Conservation (phyloP, 2,888 invertebrate genomes). For the Apoda limacodes region DNA sequence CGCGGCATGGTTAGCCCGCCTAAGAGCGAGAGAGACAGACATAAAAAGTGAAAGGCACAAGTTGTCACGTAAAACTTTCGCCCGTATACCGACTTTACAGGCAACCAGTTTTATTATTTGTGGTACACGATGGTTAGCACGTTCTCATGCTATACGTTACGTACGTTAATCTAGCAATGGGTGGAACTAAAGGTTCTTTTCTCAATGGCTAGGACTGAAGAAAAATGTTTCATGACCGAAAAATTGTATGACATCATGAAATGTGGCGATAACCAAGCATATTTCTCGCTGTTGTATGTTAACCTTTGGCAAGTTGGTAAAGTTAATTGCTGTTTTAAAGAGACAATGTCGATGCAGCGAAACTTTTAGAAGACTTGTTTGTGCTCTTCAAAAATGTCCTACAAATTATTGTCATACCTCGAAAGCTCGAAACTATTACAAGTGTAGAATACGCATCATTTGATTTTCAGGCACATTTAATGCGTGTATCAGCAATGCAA, state of each 20-base stretch:
- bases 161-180: conserved; percentile 10
- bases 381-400: conserved; percentile 8
- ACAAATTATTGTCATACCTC: conserved; percentile 10
- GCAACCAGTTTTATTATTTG: too few relatives aligned
- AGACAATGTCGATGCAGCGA: conserved; percentile 9
- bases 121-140: conserved; percentile 10
- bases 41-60: too few relatives aligned
- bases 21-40: too few relatives aligned
- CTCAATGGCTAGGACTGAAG: conserved; percentile 6
- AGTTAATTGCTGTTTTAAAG: conserved; percentile 10
- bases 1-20: too few relatives aligned
- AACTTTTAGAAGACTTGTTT: conserved; percentile 8
- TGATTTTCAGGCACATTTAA: conserved; percentile 6
- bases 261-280: conserved; percentile 5
- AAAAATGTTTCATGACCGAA: conserved; percentile 11
- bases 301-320: conserved; percentile 7
- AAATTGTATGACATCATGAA: conserved; percentile 8
- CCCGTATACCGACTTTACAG: too few relatives aligned
- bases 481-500: conserved; percentile 9
- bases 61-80: too few relatives aligned
- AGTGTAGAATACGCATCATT: conserved; percentile 1
- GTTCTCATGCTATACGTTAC: conserved; percentile 9
- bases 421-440: conserved; percentile 3
- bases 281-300: conserved; percentile 5
- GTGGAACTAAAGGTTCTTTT: conserved; percentile 12